Conservation (phyloP, 2,113 vertebrate genomes). For the Myrmecobius fasciatus region DNA sequence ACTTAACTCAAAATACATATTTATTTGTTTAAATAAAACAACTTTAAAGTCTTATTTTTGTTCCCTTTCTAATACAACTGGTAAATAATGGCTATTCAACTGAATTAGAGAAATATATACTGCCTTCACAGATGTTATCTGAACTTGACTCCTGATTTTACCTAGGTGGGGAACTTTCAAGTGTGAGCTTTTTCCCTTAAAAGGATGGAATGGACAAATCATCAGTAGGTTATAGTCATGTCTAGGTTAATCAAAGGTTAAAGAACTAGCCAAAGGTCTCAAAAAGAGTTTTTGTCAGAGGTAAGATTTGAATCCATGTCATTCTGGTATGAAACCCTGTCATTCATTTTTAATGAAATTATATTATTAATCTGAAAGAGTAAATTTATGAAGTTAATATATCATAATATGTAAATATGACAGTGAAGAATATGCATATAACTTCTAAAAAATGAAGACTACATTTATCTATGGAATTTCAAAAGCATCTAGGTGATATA, state of each 20-base stretch:
- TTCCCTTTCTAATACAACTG: background rate
- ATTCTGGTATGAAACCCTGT: background rate
- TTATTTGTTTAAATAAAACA: background rate
- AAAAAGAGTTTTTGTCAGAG: background rate
- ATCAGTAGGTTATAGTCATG: background rate
- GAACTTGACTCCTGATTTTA: background rate
- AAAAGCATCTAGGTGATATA: background rate
- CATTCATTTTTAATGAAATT: slow-evolving; percentile 38
- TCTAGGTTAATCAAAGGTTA: background rate
- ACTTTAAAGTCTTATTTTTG: background rate
- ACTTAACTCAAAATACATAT: background rate
- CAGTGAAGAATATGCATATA: background rate
- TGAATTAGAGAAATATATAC: background rate
- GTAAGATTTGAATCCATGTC: background rate
- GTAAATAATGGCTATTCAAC: background rate
- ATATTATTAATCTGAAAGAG: slow-evolving; percentile 52
- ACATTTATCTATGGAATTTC: background rate
- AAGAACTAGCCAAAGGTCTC: background rate
- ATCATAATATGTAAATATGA: background rate
- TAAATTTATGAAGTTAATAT: background rate
- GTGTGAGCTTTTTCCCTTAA: background rate
- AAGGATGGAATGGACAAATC: background rate
- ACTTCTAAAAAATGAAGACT: background rate
- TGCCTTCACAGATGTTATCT: background rate
- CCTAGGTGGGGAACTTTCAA: background rate